Evolutionary conservation across 2,888 invertebrate genomes (phyloP).

Genomic region (Lasius fuliginosus): DNA sequence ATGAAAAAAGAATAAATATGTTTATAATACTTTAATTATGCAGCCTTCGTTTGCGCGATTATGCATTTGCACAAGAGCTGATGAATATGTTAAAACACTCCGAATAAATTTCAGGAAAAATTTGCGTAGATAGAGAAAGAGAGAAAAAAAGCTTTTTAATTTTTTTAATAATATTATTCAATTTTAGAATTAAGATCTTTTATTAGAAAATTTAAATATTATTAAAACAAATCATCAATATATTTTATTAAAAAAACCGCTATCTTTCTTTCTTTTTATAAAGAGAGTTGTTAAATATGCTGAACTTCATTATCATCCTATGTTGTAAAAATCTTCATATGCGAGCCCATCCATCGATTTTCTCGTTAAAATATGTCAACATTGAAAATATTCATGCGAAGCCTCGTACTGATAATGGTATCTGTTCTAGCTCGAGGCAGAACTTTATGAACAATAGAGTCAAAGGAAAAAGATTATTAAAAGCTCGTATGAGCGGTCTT

Average conservation of each 20-base stretch:
- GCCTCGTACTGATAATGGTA: slow-evolving; percentile 30
- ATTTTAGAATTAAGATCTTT: slow-evolving; percentile 3
- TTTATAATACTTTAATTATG: slow-evolving; percentile 33
- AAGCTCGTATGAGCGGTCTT: slow-evolving; percentile 56
- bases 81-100: slow-evolving; percentile 23
- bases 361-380: slow-evolving; percentile 25
- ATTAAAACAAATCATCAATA: neutral
- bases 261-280: neutral
- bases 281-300: neutral
- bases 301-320: neutral
- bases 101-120: neutral
- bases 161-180: neutral
- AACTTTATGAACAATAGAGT: slow-evolving; percentile 39
- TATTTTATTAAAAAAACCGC: neutral
- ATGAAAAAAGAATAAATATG: slow-evolving; percentile 24
- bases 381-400: slow-evolving; percentile 5
- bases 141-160: neutral
- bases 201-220: neutral
- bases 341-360: slow-evolving; percentile 29
- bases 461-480: slow-evolving; percentile 61
- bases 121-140: neutral
- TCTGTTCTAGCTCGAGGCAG: slow-evolving; percentile 6
- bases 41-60: slow-evolving; percentile 18
- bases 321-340: slow-evolving; percentile 15
- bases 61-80: slow-evolving; percentile 1